A percentile compares a stretch with the other conserved stretches of the same genome.
phyloP scores from a whole-genome alignment of 2,113 vertebrate species.

The Oncorhynchus mykiss region DNA sequence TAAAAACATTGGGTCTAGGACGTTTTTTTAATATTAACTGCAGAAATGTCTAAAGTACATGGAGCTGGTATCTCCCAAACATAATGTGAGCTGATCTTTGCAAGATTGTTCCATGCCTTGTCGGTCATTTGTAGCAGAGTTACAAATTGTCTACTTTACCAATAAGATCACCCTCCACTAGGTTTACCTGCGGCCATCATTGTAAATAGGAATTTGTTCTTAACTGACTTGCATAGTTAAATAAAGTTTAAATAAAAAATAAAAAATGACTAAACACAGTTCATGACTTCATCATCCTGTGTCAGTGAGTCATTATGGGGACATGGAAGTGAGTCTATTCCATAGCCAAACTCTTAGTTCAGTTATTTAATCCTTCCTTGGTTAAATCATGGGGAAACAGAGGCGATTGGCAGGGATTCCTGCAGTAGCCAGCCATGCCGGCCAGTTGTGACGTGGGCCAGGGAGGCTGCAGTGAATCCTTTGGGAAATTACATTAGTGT shows the following conservation, averaged over 20 bases:
- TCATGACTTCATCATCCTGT: constrained; percentile 34
- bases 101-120: no score
- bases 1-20: not conserved
- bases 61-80: no score
- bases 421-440: constrained; percentile 32
- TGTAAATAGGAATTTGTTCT: no score
- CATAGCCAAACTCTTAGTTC: constrained; percentile 43
- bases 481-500: not conserved
- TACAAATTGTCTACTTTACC: not conserved
- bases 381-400: constrained; percentile 60
- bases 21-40: no score
- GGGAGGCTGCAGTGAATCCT: not conserved
- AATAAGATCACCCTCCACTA: no score
- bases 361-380: constrained; percentile 52
- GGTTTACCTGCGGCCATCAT: no score
- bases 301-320: constrained; percentile 34
- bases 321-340: not conserved
- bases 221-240: not conserved
- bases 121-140: not conserved
- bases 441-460: constrained; percentile 31
- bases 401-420: constrained; percentile 45
- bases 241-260: not conserved
- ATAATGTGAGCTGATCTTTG: no score
- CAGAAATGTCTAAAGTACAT: no score
- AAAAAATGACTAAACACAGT: not conserved